Base-by-base conservation (phyloP, 2,888 invertebrate genomes). In the Corythucha ciliata region DNA sequence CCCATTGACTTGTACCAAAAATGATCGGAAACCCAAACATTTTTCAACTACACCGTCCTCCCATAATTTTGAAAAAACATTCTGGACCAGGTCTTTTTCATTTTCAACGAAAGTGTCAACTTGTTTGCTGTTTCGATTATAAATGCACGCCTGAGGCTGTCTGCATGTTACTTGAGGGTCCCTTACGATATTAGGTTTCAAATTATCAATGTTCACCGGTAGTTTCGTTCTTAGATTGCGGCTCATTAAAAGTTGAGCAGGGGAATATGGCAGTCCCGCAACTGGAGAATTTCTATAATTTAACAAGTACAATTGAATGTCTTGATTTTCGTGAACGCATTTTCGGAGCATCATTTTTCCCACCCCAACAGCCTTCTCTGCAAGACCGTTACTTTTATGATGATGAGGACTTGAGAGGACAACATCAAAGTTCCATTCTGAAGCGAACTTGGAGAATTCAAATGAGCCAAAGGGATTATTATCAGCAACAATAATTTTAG, bases 391-490 rank as follows among this genome's bases (percentile, higher is more conserved):
- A n/a, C n/a, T n/a, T 32, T 59, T 40, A 16, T 57, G 55, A 42
- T 62, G 58, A 4, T 39, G 40, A 7, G 60, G 59, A 48, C 59
- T 59, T 4, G 52, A 51, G 2, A 53, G 55, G 16, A 8, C 46
- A 22, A 55, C 14, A 40, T 57, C 37, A 36, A 61, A 58, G 10
- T 55, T 52, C 49, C 51, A 58, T 29, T 57, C 52, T 41, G 29
- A 48, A 20, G 54, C 53, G 52, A 61, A 62, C 33, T 41, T 33
- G 47, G 41, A 37, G n/a, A 58, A 57, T 37, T 56, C 50, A 22
- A 40, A 20, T 21, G 57, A 56, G 37, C 55, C 52, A 48, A 60
- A 63, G 18, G 59, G 59, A 32, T 53, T 46, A 47, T 61, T 61
- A 37, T 60, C 59, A 12, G 59, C 41, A 18, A 57, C 48, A 6